Evolutionary conservation across 2,113 vertebrate species (phyloP).

Genomic region (Manacus vitellinus): DNA sequence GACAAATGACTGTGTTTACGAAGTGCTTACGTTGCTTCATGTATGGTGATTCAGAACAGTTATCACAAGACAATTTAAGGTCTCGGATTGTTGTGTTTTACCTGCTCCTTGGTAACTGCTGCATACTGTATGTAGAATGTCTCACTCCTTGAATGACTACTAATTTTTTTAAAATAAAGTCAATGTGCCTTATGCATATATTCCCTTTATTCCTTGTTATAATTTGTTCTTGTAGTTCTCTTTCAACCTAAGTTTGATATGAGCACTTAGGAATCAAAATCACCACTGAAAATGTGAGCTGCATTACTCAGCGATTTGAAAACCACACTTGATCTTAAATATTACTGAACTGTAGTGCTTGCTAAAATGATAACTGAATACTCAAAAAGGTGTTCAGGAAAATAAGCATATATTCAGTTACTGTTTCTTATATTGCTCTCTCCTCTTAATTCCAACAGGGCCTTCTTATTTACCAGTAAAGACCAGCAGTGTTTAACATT

Average conservation of each 20-base stretch:
- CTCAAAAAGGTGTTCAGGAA: background rate
- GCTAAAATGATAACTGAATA: background rate
- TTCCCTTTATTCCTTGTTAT: background rate
- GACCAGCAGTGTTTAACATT: slow-evolving; percentile 62
- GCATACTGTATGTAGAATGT: background rate
- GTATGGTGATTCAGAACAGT: background rate
- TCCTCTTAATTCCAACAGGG: slow-evolving; percentile 49
- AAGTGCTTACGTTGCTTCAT: background rate
- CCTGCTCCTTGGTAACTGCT: background rate
- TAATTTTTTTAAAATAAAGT: background rate
- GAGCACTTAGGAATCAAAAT: background rate
- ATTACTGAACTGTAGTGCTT: background rate
- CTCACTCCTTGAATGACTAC: background rate
- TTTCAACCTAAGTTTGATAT: background rate
- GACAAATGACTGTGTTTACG: background rate
- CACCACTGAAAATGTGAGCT: background rate
- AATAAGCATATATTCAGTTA: background rate
- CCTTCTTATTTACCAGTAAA: slow-evolving; percentile 68
- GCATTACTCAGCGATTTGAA: background rate
- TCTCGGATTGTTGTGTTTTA: background rate
- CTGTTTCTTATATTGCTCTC: background rate
- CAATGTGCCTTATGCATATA: background rate
- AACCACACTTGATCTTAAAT: background rate
- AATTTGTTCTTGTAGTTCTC: background rate
- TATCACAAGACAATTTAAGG: background rate